Percentiles rank a stretch among this genome's conserved stretches.
Conservation (phyloP, 2,113 vertebrate species). For the Cercocebus atys region DNA sequence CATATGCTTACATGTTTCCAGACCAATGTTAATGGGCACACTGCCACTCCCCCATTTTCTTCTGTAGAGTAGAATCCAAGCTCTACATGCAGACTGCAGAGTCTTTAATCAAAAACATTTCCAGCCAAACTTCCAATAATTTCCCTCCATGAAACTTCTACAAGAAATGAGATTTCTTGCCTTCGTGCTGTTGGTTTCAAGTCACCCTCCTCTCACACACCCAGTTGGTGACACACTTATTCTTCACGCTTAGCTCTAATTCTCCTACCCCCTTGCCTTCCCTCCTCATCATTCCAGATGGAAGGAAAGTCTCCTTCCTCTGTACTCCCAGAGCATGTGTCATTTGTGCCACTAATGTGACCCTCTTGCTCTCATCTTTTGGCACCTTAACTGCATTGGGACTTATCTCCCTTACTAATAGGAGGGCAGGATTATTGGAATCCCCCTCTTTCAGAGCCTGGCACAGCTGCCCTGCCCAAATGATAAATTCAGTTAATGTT, state of each 20-base stretch:
- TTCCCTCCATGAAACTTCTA: neutral
- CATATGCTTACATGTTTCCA: neutral
- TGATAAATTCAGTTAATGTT: neutral
- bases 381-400: neutral
- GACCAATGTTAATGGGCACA: neutral
- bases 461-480: neutral
- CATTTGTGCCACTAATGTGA: neutral
- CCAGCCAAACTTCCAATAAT: neutral
- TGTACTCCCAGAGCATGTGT: neutral
- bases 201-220: neutral
- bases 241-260: neutral
- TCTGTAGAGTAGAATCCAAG: neutral
- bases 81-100: neutral
- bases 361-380: neutral
- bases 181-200: neutral
- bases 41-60: neutral
- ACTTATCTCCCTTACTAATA: neutral
- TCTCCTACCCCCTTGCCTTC: neutral
- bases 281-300: fast-evolving
- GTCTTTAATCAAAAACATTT: neutral
- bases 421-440: neutral
- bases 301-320: neutral
- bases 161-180: neutral
- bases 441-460: neutral
- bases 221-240: neutral